Evolutionary conservation across 2,113 vertebrate species (phyloP), one percentile per base, ranked within the genome.

Genomic region (Podocnemis expansa): DNA sequence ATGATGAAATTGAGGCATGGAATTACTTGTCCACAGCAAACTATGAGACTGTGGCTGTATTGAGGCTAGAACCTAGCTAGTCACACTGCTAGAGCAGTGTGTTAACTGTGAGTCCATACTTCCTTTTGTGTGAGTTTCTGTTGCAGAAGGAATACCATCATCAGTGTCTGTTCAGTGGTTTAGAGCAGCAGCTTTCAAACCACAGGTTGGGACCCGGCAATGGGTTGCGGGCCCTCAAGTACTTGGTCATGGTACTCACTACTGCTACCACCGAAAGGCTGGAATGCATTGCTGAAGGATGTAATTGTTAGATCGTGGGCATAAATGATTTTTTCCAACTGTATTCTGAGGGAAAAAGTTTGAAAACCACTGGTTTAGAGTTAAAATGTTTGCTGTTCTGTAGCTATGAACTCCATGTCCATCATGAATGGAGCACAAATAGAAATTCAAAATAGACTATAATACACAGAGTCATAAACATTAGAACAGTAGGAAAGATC

Each of bases 371-470:
- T n/a, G n/a, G n/a, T 94, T 93, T 94, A 78, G 87, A 47, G 63
- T 88, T 89, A 82, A 47, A 92, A 16, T 19, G 54, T 43, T 96
- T 89, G 43, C 93, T 96, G 84, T 89, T 93, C 84, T 85, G 52
- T 90, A 89, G 78, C 43, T 96, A 56, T 93, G 96, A 94, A 41
- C 21, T 80, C 84, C 84, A 80, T 78, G 91, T 96, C 94, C 93
- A 63, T 87, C 45, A 87, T 94, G 89, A 97, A 84, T 93, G 93
- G 92, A 91, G 88, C 82, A 55, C 51, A 89, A 81, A 94, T 92
- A 85, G 91, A 80, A n/a, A 80, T 89, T 91, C 22, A 93, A 84
- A 75, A 75, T 75, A 75, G 84, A 88, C 89, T 93, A 47, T 47
- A 90, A 89, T 78, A 56, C 85, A 10, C 54, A 90, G 70, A 80